Evolutionary conservation across 2,797 vertebrate species (phyloP).

Genomic region (Gallinago stenura): DNA sequence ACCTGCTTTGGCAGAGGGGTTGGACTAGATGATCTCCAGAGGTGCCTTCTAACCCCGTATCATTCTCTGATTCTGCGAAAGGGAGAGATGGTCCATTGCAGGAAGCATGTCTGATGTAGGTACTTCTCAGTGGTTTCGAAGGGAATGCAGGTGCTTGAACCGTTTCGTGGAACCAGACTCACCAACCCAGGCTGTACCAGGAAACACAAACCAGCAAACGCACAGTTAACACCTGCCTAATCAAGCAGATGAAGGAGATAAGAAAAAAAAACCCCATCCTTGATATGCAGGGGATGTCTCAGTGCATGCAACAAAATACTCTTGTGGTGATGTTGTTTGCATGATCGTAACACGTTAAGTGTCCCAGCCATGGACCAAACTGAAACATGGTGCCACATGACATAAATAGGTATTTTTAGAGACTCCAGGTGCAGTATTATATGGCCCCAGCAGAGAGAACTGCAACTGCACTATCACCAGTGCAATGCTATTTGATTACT

Average conservation of each 20-base stretch:
- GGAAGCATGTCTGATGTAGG: neutral
- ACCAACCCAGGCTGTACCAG: neutral
- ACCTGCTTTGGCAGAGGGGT: too few species aligned
- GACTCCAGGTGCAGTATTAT: constrained; percentile 1
- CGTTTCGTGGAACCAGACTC: neutral
- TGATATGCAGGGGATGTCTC: neutral
- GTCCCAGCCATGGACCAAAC: neutral
- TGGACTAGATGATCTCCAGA: too few species aligned
- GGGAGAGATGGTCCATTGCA: neutral
- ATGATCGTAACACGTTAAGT: neutral
- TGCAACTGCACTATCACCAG: neutral
- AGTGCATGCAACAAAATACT: neutral
- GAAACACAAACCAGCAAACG: neutral
- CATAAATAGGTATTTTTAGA: constrained; percentile 12
- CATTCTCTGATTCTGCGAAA: too few species aligned
- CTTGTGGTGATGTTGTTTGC: neutral
- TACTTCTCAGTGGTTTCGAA: neutral
- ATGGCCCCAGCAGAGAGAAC: neutral
- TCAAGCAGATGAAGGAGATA: neutral
- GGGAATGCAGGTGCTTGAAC: neutral
- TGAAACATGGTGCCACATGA: neutral
- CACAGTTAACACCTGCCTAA: constrained; percentile 12
- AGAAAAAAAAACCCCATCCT: neutral
- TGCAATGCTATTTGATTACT: neutral
- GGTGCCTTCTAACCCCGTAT: too few species aligned